Base-by-base conservation (phyloP, 2,888 invertebrate genomes). In the Drosophila testacea region DNA sequence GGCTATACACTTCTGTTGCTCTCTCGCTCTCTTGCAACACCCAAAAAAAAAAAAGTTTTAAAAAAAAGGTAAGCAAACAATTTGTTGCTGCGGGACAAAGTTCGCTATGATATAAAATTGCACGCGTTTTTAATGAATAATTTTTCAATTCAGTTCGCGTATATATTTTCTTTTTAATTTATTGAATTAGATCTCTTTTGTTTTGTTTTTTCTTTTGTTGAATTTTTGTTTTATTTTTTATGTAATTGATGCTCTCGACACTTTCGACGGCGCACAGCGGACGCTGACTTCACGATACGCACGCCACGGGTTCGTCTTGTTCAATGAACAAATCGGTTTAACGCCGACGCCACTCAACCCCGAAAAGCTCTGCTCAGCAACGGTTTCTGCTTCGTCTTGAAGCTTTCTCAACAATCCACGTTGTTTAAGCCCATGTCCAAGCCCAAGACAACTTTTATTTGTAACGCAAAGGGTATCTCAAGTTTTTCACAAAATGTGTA, bases 251-350 rank as follows among this genome's bases (percentile, higher is more conserved):
- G 67, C 63, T 60, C 55, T 42, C 57, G 62, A 52, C 78, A 77
- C 75, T 63, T 71, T 62, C 59, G 52, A 55, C 47, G 44, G 47
- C 64, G 34, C 6, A n/a, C 28, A 34, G 5, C 36, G 10, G 48
- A 50, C 68, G 63, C 69, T 66, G 44, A 57, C 64, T 38, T 47
- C 75, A 74, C 80, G 78, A 77, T 89, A 85, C 83, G 83, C 81
- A 78, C 88, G 81, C 81, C 73, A 77, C 80, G 81, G 78, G 77
- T 83, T 82, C 89, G 79, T 70, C 79, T 86, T 80, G 76, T 84
- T 83, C 86, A 90, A 91, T 90, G 91, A 89, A 68, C 86, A 78
- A 73, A 74, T 73, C 75, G 77, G 70, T 63, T 75, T 70, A 73
- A 64, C 74, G 61, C 69, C 73, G 74, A 48, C 65, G 48, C 72